Conservation (phyloP, 2,797 vertebrate genomes). For the Lates japonicus region DNA sequence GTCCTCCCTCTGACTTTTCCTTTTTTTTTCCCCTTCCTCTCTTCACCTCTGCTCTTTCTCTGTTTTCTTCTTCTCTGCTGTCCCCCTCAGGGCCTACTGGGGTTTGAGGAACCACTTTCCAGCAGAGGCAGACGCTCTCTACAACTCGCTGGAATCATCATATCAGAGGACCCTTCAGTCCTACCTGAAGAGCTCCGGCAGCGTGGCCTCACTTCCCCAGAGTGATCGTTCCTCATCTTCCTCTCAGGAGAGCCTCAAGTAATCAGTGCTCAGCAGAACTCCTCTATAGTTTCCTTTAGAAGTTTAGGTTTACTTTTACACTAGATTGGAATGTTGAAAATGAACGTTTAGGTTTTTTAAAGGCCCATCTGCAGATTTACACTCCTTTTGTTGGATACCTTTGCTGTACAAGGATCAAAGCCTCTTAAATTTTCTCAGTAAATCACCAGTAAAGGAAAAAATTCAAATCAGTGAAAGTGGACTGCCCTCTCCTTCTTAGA, state of each 20-base stretch:
- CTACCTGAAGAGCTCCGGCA: conserved; percentile 93
- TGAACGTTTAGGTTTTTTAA: neutral
- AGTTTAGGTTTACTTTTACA: neutral
- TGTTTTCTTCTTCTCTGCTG: neutral
- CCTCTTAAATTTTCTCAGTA: neutral
- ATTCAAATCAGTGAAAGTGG: neutral
- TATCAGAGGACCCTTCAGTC: conserved; percentile 96
- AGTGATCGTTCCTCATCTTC: conserved; percentile 98
- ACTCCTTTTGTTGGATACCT: neutral
- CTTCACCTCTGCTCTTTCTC: neutral
- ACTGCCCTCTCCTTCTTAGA: neutral
- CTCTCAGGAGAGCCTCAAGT: conserved; percentile 99
- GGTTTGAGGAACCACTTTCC: conserved; percentile 96
- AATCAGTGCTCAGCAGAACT: conserved; percentile 64
- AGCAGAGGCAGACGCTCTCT: conserved; percentile 91
- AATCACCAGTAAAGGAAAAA: neutral
- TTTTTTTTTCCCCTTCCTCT: neutral
- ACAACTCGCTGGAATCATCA: conserved; percentile 94
- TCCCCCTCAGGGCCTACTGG: conserved; percentile 91
- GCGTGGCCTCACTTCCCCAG: conserved; percentile 95
- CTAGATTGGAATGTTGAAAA: neutral
- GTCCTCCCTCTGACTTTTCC: neutral
- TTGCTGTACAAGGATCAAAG: neutral
- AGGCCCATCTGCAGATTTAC: neutral
- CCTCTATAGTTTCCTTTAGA: conserved; percentile 7